Conservation (phyloP, 2,797 vertebrate genomes). For the Anguilla marmorata region DNA sequence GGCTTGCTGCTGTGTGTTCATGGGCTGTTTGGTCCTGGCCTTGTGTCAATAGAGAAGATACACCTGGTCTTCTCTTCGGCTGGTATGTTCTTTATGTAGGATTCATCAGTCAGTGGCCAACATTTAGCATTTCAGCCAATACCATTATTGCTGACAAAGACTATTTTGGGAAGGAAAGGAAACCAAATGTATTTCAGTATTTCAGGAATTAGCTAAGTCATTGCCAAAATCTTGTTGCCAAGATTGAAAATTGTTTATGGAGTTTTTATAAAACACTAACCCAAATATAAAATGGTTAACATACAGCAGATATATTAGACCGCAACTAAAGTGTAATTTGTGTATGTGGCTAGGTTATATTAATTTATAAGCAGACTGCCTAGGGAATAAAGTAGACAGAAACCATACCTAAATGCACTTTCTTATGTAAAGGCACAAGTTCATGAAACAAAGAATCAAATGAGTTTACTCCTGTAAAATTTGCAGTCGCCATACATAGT, state of each 20-base stretch:
- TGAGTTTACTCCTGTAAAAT: not conserved
- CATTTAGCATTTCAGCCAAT: no score
- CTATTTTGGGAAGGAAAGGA: no score
- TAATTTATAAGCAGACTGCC: not conserved
- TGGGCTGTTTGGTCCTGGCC: not conserved
- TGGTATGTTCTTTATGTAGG: not conserved
- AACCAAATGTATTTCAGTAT: no score
- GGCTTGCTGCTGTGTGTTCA: constrained; percentile 53
- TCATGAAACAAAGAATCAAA: not conserved
- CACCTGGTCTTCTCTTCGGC: not conserved
- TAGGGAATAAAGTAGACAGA: not conserved
- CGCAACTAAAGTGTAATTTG: no score
- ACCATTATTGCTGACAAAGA: no score
- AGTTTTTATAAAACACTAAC: no score
- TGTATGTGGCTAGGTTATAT: no score
- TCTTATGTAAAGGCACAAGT: not conserved
- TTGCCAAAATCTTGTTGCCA: no score
- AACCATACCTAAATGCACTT: no score
- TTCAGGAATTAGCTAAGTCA: no score
- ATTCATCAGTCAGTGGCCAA: not conserved
- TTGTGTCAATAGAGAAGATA: not conserved
- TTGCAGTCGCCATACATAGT: not conserved
- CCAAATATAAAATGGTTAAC: not conserved
- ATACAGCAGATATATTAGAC: no score
- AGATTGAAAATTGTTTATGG: no score